Base-by-base conservation (phyloP, 2,888 invertebrate genomes). In the Ellobium chinense region DNA sequence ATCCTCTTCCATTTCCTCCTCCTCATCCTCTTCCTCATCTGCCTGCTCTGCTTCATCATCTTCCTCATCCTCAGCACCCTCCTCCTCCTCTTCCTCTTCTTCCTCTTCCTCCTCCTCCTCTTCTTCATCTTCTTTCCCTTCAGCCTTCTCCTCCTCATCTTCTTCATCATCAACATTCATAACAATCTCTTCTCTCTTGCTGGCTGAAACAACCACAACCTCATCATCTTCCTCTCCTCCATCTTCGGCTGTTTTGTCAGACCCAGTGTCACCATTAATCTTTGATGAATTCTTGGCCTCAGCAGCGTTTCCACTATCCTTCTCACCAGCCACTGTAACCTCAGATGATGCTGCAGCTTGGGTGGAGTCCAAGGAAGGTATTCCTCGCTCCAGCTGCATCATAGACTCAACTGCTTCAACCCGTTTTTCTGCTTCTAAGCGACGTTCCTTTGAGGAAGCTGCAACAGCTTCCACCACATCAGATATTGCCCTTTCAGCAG, bases 381-480 rank as follows among this genome's bases (percentile, higher is more conserved):
- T 27, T 9, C 62, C 80, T 12, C 27, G 21, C 54, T 75, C 74
- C 27, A 75, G 62, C 31, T 65, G 34, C 37, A 79, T 66, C 77
- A 60, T 65, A n/a, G 78, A 60, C 39, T 74, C 70, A 36, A 65
- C 75, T 21, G 46, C 75, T 29, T 81, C 81, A 14, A 62, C 60
- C 3, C 58, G 36, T 24, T 80, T 77, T n/a, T 74, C 79, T 4
- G 34, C 74, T 21, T 72, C 83, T 24, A 21, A 36, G 14, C 62
- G 58, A 31, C 66, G 66, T 65, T 66, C 82, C 60, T 69, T 63
- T 1, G 75, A 65, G 7, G 73, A 70, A 1, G 76, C 80, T 46
- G 68, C 80, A 56, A 65, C 78, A 12, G 63, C 81, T 27, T 74
- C 74, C 56, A 66, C 73, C 36, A 65, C 82, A 29, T 80, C 74